Conservation (phyloP, 2,797 vertebrate species). For the Brotula barbata region DNA sequence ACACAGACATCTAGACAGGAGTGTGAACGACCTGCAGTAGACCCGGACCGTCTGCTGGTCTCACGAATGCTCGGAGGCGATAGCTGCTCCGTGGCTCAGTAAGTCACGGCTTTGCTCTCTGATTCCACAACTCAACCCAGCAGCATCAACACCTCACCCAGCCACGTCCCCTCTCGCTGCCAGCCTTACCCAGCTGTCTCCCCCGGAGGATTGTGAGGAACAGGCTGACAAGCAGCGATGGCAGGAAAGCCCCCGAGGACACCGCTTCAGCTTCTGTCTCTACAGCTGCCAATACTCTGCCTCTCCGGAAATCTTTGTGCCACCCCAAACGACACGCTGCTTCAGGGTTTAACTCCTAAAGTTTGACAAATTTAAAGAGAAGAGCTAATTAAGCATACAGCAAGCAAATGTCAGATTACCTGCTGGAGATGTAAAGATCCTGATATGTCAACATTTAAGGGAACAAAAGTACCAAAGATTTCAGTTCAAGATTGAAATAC, state of each 20-base stretch:
- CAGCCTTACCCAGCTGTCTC: constrained; percentile 17
- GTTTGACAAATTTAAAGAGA: background rate
- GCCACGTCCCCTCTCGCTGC: background rate
- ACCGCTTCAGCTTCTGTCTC: too few relatives aligned
- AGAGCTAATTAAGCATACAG: too few relatives aligned
- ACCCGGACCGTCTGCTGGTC: constrained; percentile 2
- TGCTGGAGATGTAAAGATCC: too few relatives aligned
- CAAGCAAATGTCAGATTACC: too few relatives aligned
- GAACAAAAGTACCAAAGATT: too few relatives aligned
- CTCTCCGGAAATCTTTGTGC: too few relatives aligned
- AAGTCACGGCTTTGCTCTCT: constrained; percentile 10
- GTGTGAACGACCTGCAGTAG: background rate
- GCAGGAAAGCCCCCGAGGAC: constrained; percentile 11
- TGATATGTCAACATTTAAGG: too few relatives aligned
- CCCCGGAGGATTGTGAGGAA: constrained; percentile 22
- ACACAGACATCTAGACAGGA: background rate
- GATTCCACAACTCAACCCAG: constrained; percentile 21
- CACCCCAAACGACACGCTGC: too few relatives aligned
- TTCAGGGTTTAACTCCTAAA: constrained; percentile 4
- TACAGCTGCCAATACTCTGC: background rate
- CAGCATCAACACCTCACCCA: constrained; percentile 23
- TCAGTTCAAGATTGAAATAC: too few relatives aligned
- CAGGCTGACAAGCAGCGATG: constrained; percentile 13
- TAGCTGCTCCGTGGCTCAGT: constrained; percentile 8
- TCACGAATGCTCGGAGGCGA: constrained; percentile 6